Base-by-base conservation (phyloP, 2,888 invertebrate species). In the Idaea aversata region DNA sequence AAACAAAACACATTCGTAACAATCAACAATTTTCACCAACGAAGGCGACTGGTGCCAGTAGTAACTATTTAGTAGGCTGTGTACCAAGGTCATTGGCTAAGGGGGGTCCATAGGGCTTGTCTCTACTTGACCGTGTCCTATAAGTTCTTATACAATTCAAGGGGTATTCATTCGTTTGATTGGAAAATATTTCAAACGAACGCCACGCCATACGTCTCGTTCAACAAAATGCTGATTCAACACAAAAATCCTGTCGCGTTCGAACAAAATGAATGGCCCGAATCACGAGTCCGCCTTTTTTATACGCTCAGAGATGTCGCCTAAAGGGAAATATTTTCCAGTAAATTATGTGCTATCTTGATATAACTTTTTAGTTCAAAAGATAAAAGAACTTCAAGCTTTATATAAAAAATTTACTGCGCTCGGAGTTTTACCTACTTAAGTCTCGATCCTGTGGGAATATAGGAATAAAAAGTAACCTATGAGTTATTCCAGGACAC, bases 161-260 rank as follows among this genome's bases (percentile, higher is more conserved):
- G 74, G 25, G 70, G 71, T 75, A 78, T 73, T 69, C 78, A 79
- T 71, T 78, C 77, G 70, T 74, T 81, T 82, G 81, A 83, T 83
- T 84, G 80, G 74, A 82, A 83, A 81, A 79, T 76, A 81, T 80
- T 78, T 79, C 77, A 76, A 65, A 69, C 75, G 68, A 66, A 72
- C 74, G 70, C 69, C 72, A 67, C 66, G 63, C 66, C 67, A 65
- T 68, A 72, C 71, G 68, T 75, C 75, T 76, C 70, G 72, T 69
- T 64, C 69, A 66, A 67, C 68, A 69, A 72, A 72, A 70, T 65
- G 68, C 71, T 72, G 74, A 75, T 65, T 71, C 62, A 61, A 59
- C 64, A 35, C 66, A 63, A 68, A 67, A 68, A 66, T 63, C 63
- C 71, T 62, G 64, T 68, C 64, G 68, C 66, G 34, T 69, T 67